Conservation (phyloP, 2,113 vertebrate genomes). For the Capreolus pygargus region DNA sequence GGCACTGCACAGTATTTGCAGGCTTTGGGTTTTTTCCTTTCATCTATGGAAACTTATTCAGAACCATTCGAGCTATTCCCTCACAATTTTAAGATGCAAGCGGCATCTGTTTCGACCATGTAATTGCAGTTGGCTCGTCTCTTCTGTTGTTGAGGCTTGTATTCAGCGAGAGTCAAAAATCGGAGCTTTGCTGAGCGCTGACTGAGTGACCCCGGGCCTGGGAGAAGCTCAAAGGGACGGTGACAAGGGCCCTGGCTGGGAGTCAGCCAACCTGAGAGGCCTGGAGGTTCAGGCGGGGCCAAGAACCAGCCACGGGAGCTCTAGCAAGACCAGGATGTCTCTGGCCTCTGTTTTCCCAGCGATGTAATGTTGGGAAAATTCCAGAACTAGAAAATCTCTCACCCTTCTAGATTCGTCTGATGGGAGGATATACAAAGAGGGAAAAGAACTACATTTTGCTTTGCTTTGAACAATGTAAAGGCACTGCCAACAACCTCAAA, state of each 20-base stretch:
- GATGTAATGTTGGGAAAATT: not conserved
- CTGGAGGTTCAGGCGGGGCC: not conserved
- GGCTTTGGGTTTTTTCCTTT: constrained; percentile 54
- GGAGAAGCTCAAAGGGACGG: not conserved
- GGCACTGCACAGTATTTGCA: constrained; percentile 28
- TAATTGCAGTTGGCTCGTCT: constrained; percentile 17
- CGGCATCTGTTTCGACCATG: not conserved
- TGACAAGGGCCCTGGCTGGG: not conserved
- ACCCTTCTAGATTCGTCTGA: not conserved
- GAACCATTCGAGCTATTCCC: not conserved
- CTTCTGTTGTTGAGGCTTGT: not conserved
- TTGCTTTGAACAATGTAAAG: not conserved
- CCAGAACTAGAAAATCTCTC: not conserved
- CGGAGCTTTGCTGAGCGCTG: not conserved
- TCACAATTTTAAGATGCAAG: constrained; percentile 44
- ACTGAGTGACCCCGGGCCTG: not conserved
- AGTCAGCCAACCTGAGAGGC: not conserved
- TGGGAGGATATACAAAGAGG: not conserved
- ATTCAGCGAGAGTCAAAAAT: constrained; percentile 28
- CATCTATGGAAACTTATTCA: constrained; percentile 61
- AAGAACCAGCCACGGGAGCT: not conserved
- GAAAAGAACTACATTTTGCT: not conserved
- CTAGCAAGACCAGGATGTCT: not conserved
- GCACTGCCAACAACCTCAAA: not conserved
- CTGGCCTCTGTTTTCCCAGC: not conserved